Conservation (phyloP, 2,797 vertebrate genomes). For the Miopithecus talapoin region DNA sequence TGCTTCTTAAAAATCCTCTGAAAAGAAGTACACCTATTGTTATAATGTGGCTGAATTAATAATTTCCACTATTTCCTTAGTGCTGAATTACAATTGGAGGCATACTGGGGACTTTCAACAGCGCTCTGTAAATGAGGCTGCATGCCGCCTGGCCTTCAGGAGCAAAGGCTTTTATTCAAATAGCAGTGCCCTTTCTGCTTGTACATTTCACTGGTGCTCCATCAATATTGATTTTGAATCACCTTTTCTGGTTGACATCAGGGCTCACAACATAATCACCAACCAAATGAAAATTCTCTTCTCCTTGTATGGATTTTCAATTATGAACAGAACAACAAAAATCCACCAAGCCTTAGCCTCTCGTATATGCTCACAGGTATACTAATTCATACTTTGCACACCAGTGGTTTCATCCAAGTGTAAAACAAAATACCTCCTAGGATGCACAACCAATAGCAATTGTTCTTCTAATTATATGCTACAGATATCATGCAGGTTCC, state of each 20-base stretch:
- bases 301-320: not conserved
- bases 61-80: not conserved
- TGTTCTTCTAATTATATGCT: not conserved
- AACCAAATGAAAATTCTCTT: not conserved
- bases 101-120: rapidly evolving
- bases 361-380: no score
- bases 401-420: not conserved
- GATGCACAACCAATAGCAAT: no score
- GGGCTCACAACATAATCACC: not conserved
- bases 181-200: not conserved
- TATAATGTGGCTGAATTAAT: not conserved
- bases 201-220: not conserved
- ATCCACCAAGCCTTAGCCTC: no score
- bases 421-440: not conserved
- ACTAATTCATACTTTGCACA: not conserved
- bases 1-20: not conserved
- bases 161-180: not conserved
- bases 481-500: not conserved
- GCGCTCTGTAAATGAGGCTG: not conserved
- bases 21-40: not conserved
- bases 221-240: not conserved
- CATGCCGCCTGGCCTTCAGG: rapidly evolving
- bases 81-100: not conserved
- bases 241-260: not conserved
- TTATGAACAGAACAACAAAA: not conserved